A percentile compares a stretch with the other conserved stretches of the same genome.
These are phyloP conservation scores for Argentina silus DNA, from an alignment of 2,797 vertebrate species.

Conservation along the genomic window DNA sequence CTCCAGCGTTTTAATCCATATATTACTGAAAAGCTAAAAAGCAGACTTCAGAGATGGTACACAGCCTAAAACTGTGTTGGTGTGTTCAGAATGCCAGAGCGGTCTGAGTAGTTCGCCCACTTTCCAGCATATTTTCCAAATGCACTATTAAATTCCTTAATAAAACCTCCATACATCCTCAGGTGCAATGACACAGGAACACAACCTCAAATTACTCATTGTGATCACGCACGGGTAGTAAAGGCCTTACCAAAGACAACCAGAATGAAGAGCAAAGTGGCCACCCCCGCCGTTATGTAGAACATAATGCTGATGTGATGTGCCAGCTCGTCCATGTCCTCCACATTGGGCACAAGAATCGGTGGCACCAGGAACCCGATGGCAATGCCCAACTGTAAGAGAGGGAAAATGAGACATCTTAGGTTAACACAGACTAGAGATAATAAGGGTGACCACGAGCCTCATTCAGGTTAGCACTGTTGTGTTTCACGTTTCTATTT, in stretches of 20 bases:
- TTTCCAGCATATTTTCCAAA: conserved; percentile 19
- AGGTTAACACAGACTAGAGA: too few species aligned
- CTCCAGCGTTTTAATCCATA: too few species aligned
- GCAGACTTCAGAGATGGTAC: not conserved
- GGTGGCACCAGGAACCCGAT: conserved; percentile 94
- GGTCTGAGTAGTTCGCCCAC: not conserved
- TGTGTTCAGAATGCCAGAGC: not conserved
- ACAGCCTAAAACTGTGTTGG: not conserved
- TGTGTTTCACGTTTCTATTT: too few species aligned
- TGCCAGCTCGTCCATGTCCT: conserved; percentile 83
- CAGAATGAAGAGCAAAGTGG: conserved; percentile 88
- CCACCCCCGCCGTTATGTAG: conserved; percentile 89
- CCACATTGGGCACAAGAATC: conserved; percentile 88
- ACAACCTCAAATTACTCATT: not conserved
- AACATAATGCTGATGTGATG: conserved; percentile 93
- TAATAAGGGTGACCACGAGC: too few species aligned
- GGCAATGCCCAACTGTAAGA: conserved; percentile 88
- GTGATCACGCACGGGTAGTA: not conserved
- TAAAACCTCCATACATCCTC: too few species aligned
- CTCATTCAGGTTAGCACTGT: too few species aligned
- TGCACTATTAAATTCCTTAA: too few species aligned
- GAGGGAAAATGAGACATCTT: too few species aligned
- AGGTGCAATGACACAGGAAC: not conserved
- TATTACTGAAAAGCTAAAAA: not conserved
- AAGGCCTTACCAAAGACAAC: conserved; percentile 89